Evolutionary conservation across 2,888 invertebrate genomes (phyloP), one percentile per base, ranked within the genome.

Genomic region (Neocrepidodera transversa): DNA sequence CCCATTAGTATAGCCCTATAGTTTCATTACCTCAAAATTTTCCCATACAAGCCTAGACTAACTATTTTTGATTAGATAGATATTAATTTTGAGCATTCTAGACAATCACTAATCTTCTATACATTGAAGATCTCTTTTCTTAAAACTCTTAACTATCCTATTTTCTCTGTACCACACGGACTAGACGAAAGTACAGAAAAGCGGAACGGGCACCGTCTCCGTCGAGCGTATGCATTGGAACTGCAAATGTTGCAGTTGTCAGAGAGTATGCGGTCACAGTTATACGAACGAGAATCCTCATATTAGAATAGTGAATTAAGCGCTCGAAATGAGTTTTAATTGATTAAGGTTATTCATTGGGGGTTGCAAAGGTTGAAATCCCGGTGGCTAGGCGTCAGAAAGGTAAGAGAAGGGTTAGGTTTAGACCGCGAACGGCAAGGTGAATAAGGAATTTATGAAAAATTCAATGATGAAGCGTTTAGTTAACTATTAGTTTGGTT

Each of bases 271-370:
- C 42, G 30, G 52, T 42, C 14, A 11, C 40, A 51, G 51, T 42
- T 51, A 51, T 23, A 28, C 32, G 30, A 32, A 17, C 32, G 51
- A 40, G 40, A 51, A 51, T 51, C 40, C 51, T 51, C 40, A 28
- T 51, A 40, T 51, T 51, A 26, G 40, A 38, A 40, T 51, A 51
- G 28, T 40, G 51, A 40, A 50, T 50, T 36, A 36, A 28, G 36
- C 26, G 36, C 50, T 23, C n/a, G 17, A 35, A 36, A 50, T 50
- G 50, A 50, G 36, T 50, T 50, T 50, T 50, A 50, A 50, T 50
- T 50, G 50, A 50, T 50, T 36, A 35, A 50, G 23, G 50, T 35
- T 50, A 50, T 50, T 36, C 32, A 50, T 50, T 50, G 14, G 13
- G 50, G 48, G 42, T 51, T 51, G 26, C 1, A 8, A 51, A 26